A percentile compares a stretch with the other conserved stretches of the same genome.
These are phyloP conservation scores for Dicycla oo DNA, from an alignment of 2,888 invertebrate species.

Conservation along the genomic window DNA sequence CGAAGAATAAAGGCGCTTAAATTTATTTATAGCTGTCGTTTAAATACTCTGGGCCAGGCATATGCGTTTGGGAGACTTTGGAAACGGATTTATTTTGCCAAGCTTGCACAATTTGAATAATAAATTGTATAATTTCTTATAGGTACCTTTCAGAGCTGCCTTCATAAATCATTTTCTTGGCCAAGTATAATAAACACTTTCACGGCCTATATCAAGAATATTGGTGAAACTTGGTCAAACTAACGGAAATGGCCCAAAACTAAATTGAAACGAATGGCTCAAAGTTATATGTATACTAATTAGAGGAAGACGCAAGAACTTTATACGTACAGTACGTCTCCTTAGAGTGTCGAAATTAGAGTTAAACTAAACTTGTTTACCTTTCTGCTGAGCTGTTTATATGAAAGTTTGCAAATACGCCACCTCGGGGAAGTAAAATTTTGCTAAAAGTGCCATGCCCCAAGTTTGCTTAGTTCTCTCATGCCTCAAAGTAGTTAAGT, in stretches of 20 bases:
- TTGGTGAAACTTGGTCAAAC: conserved; percentile 62
- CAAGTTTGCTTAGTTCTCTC: conserved; percentile 72
- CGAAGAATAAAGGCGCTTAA: conserved; percentile 42
- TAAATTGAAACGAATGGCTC: conserved; percentile 84
- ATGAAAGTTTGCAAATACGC: conserved; percentile 83
- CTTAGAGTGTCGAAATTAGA: conserved; percentile 86
- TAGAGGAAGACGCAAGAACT: conserved; percentile 79
- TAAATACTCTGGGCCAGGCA: conserved; percentile 39
- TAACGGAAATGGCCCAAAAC: conserved; percentile 71
- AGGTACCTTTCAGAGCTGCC: neutral
- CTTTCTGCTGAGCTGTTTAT: conserved; percentile 82
- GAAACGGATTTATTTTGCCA: conserved; percentile 21
- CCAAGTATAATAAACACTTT: conserved; percentile 30
- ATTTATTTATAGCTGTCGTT: conserved; percentile 49
- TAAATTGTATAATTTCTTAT: conserved; percentile 5
- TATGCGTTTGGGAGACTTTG: conserved; percentile 31
- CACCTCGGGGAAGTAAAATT: conserved; percentile 80
- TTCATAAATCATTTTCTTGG: conserved; percentile 16
- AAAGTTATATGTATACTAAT: conserved; percentile 86
- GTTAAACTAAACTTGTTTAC: conserved; percentile 87
- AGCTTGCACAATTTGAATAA: conserved; percentile 26
- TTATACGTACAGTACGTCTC: conserved; percentile 78
- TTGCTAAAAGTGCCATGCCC: conserved; percentile 74
- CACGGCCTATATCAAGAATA: conserved; percentile 56
- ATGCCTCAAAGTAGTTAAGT: conserved; percentile 67